Evolutionary conservation across 1,140 invertebrate genomes (phyloP), one percentile per base, ranked within the genome.

Genomic region (Eupristina koningsbergeri): DNA sequence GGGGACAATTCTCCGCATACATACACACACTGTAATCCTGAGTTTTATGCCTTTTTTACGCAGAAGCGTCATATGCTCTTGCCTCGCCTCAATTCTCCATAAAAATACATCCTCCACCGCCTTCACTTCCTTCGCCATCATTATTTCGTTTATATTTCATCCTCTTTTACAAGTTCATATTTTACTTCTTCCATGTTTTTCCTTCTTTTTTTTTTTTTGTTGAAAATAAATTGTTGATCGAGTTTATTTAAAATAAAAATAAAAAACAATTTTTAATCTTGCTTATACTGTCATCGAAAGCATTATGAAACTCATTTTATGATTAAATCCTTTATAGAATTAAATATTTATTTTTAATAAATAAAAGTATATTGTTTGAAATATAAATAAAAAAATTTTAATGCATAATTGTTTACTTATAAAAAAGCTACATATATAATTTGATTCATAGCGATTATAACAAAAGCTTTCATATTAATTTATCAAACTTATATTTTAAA

Each of bases 11-110:
- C 77, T 31, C 67, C 67, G 11, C 45, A 45, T 39, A 41, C 71
- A n/a, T 31, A 31, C 22, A 0, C 17, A 78, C 15, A 75, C 75
- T 85, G 84, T 86, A 87, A 88, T 86, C 83, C 85, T 86, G 85
- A 81, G 86, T 91, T 90, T 90, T 91, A 90, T 90, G 86, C 81
- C 83, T 86, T 89, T 90, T 89, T 91, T 89, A 85, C 86, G 76
- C 78, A 86, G 86, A 84, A 88, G 81, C 86, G 86, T 89, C 88
- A 89, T 90, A 89, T 88, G 84, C 80, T 86, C 41, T n/a, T n/a
- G 80, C 71, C 76, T 84, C 83, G 53, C 47, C 34, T 64, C 76
- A 36, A 61, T 67, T 78, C 80, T 75, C 67, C 83, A 84, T 82
- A 80, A 86, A 85, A 87, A 86, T 86, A 82, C 80, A 84, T n/a